Percentiles rank a stretch among this genome's conserved stretches.
phyloP scores from a whole-genome alignment of 2,888 invertebrate genomes.

The Tillus elongatus region DNA sequence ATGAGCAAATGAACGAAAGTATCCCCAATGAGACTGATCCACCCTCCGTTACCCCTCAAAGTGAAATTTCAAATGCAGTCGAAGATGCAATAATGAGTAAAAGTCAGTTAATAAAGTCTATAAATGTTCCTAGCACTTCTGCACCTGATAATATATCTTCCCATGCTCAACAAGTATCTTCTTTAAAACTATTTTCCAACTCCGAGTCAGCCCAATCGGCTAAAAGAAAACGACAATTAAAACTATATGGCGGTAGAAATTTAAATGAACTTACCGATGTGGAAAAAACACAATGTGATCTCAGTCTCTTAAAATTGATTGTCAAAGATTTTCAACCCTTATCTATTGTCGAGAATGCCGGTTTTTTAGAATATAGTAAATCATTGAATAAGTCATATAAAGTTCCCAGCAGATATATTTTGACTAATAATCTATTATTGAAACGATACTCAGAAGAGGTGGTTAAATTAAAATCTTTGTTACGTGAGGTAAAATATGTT shows the following conservation, averaged over 20 bases:
- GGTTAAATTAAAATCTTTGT: conserved; percentile 15
- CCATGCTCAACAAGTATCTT: no score
- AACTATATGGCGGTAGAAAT: neutral
- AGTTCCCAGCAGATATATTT: neutral
- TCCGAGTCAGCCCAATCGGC: no score
- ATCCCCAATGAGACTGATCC: no score
- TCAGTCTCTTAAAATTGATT: neutral
- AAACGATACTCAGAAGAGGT: conserved; percentile 5
- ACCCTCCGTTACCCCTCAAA: no score
- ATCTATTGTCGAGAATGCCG: conserved; percentile 3
- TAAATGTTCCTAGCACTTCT: no score
- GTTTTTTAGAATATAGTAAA: neutral
- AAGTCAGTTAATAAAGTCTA: no score
- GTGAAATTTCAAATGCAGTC: no score
- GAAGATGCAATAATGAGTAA: no score
- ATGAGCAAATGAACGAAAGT: conserved; percentile 7
- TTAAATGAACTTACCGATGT: neutral
- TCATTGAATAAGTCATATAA: neutral
- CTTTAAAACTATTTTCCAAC: no score
- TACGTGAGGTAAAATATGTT: conserved; percentile 16
- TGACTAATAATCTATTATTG: neutral
- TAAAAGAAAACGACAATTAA: no score
- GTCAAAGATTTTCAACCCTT: neutral
- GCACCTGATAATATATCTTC: no score
- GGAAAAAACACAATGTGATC: conserved; percentile 2